Percentiles rank a stretch among this genome's conserved stretches.
phyloP scores from a whole-genome alignment of 2,797 vertebrate species.

The Calcarius lapponicus region DNA sequence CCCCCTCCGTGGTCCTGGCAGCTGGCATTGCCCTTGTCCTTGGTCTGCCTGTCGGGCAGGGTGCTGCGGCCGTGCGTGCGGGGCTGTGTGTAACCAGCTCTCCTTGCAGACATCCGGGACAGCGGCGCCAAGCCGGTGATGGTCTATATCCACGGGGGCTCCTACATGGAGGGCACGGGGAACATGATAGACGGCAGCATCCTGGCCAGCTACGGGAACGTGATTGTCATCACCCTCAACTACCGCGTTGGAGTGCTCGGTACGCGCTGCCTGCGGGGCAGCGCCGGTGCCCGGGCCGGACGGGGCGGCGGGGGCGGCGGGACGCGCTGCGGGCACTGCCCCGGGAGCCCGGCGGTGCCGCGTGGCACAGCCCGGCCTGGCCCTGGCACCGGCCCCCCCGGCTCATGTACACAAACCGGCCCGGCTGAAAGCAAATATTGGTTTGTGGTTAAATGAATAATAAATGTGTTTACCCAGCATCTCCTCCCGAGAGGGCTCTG shows the following conservation, averaged over 20 bases:
- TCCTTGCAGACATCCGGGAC: constrained; percentile 98
- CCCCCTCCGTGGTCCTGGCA: constrained; percentile 52
- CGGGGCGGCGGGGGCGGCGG: fast-evolving
- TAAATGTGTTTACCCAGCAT: constrained; percentile 46
- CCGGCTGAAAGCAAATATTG: constrained; percentile 67
- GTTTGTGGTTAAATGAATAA: constrained; percentile 65
- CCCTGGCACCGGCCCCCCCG: not conserved
- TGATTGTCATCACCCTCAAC: constrained; percentile 99
- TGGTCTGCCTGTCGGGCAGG: constrained; percentile 38
- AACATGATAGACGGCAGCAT: constrained; percentile 99
- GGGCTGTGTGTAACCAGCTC: constrained; percentile 63
- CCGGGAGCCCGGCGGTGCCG: not conserved
- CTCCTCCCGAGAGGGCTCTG: constrained; percentile 24
- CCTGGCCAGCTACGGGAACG: constrained; percentile 98
- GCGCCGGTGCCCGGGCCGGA: not conserved
- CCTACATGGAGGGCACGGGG: constrained; percentile 99
- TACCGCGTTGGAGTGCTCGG: constrained; percentile 97
- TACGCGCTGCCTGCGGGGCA: constrained; percentile 69
- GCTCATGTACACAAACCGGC: constrained; percentile 28
- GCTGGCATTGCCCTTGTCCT: constrained; percentile 53
- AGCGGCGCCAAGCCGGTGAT: constrained; percentile 99
- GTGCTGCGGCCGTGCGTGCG: not conserved
- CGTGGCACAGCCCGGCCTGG: not conserved
- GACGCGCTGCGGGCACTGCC: not conserved
- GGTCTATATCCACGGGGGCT: constrained; percentile 98